A percentile compares a stretch with the other conserved stretches of the same genome.
phyloP scores from a whole-genome alignment of 2,113 vertebrate species.

The Cryptotis parvus region DNA sequence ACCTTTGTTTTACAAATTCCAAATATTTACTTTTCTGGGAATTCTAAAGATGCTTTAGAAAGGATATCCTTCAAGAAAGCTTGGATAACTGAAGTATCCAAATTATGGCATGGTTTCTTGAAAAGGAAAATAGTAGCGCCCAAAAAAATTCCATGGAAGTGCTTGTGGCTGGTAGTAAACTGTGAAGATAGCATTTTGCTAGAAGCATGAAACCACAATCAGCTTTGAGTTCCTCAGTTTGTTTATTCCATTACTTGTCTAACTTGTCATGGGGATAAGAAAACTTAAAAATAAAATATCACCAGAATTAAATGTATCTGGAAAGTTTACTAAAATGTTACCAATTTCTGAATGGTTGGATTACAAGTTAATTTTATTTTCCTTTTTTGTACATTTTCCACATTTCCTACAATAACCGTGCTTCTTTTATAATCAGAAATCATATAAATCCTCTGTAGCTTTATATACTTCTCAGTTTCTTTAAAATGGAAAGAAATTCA shows the following conservation, averaged over 20 bases:
- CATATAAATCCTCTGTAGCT: background rate
- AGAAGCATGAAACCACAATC: constrained; percentile 70
- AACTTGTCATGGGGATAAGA: constrained; percentile 67
- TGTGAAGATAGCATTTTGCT: constrained; percentile 67
- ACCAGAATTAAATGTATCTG: constrained; percentile 64
- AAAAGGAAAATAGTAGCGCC: constrained; percentile 76
- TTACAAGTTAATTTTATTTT: constrained; percentile 65
- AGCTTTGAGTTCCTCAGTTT: constrained; percentile 62
- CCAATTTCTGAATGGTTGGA: constrained; percentile 16
- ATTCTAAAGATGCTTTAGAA: constrained; percentile 66
- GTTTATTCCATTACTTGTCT: constrained; percentile 71
- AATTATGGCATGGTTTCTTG: constrained; percentile 77
- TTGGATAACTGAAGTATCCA: constrained; percentile 65
- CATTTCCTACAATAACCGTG: constrained; percentile 55
- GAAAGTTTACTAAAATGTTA: constrained; percentile 66
- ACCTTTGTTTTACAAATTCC: constrained; percentile 50
- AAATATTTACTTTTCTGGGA: constrained; percentile 68
- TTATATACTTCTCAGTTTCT: background rate
- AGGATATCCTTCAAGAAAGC: constrained; percentile 65
- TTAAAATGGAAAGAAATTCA: constrained; percentile 23
- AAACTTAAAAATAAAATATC: constrained; percentile 77
- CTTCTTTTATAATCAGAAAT: constrained; percentile 59
- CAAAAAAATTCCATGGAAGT: constrained; percentile 72
- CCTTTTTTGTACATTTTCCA: constrained; percentile 30
- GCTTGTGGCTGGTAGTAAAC: constrained; percentile 69